These are phyloP conservation scores for Dicycla oo DNA, from an alignment of 2,888 invertebrate species.

Conservation along the genomic window DNA sequence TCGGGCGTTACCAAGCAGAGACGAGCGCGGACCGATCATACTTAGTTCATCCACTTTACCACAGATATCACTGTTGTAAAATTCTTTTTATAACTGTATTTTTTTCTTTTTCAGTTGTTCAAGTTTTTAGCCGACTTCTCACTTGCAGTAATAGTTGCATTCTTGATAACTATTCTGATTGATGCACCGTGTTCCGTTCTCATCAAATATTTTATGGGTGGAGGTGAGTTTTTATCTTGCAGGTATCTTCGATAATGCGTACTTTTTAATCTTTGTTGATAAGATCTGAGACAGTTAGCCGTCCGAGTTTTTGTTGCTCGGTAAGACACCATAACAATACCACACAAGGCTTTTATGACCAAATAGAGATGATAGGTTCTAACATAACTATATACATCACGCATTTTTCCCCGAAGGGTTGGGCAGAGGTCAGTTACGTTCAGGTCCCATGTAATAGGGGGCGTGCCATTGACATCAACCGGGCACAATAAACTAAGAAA, in stretches of 20 bases:
- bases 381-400: too few relatives aligned
- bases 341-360: not conserved
- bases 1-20: not conserved
- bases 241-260: too few relatives aligned
- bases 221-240: slow-evolving; percentile 66
- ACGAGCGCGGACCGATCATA: not conserved
- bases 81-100: not conserved
- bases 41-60: not conserved
- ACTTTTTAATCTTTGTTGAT: too few relatives aligned
- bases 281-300: not conserved
- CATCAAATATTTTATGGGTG: slow-evolving; percentile 75
- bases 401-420: too few relatives aligned
- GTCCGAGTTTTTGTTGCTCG: not conserved
- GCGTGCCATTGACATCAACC: not conserved
- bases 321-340: not conserved
- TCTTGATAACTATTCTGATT: slow-evolving; percentile 74
- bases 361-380: too few relatives aligned
- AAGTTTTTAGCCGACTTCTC: slow-evolving; percentile 72
- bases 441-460: too few relatives aligned
- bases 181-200: slow-evolving; percentile 79
- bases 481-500: not conserved
- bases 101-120: slow-evolving; percentile 72
- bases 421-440: too few relatives aligned
- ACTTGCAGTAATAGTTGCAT: slow-evolving; percentile 72
- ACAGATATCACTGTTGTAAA: slow-evolving; percentile 33